Evolutionary conservation across 2,888 invertebrate genomes (phyloP), one percentile per base, ranked within the genome.

Genomic region (Xylota sylvarum): DNA sequence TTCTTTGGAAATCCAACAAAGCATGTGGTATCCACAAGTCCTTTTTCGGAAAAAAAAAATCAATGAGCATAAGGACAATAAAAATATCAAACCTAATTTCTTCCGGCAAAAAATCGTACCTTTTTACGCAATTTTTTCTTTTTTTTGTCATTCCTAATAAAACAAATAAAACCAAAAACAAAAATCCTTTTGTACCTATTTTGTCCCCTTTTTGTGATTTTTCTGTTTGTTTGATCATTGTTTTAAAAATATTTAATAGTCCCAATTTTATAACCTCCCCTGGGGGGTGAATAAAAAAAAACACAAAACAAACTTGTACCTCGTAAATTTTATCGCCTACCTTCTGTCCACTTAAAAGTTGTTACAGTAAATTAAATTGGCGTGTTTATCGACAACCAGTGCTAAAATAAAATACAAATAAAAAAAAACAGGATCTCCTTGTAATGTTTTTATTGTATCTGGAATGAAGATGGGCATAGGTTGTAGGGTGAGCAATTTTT

Each of bases 291-390:
- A 64, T 46, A 32, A 32, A 17, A 58, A 6, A 32, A 32, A 17
- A 58, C 4, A n/a, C 2, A 32, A 43, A 32, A 4, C 30, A 32
- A 43, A 14, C 32, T 17, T 56, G 17, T 19, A n/a, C 2, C 23
- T 58, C 60, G 37, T 60, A 72, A 72, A 72, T 48, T 60, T 60
- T 60, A 60, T 72, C 37, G 48, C 27, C 37, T 60, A 72, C 72
- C 72, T 72, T 60, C 60, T 72, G 60, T 60, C 50, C 72, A 72
- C 72, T 72, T 72, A 60, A 60, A 72, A 72, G 60, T 50, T 72
- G 72, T 72, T 60, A 60, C 37, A 72, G 37, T 72, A 72, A 72
- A 60, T 72, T 72, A 72, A 72, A 72, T 72, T 58, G 48, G 50
- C 60, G 60, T 72, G 50, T 72, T 72, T 60, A 72, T 60, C 48